Base-by-base conservation (phyloP, 2,113 vertebrate genomes). In the Mastomys coucha region DNA sequence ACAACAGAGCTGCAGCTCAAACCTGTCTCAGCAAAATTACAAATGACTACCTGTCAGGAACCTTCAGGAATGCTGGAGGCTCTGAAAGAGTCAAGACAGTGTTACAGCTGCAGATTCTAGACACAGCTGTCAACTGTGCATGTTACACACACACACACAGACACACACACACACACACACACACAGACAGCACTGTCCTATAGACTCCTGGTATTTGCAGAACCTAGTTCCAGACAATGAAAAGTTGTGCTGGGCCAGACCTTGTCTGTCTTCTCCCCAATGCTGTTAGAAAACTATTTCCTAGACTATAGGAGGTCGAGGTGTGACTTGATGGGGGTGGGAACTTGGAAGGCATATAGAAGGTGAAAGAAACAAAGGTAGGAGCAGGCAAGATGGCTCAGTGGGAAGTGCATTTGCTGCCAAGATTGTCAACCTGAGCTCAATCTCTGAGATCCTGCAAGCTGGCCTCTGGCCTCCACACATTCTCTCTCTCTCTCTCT, bases 41-140 rank as follows among this genome's bases (percentile, higher is more conserved):
- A 93, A 96, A 93, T 92, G 63, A 93, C 92, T 91, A 86, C 92
- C 91, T 92, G 94, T 97, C 92, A 96, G 76, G 88, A 88, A 70
- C 14, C 33, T 95, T 60, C 13, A 22, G 89, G 87, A 85, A n/a
- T 8, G 31, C 78, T 88, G 20, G 28, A 78, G 80, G 90, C 69
- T 93, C 91, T 88, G 77, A 31, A 65, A 84, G 91, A 89, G 51
- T 60, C 39, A 60, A 85, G 84, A 82, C 65, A 33, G 22, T 60
- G 49, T 63, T 36, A 24, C 63, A 73, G 60, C 72, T 36, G 63
- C 58, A 45, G 80, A 88, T 26, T 84, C 75, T 49, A 65, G n/a
- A 42, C 28, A 80, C n/a, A 33, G 63, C n/a, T 31, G 69, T 81
- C 22, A 65, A 13, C 14, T 36, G n/a, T 56, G 45, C 5, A 1